Percentiles rank a stretch among this genome's conserved stretches.
phyloP scores from a whole-genome alignment of 2,797 vertebrate genomes.

The Myripristis jacobus region DNA sequence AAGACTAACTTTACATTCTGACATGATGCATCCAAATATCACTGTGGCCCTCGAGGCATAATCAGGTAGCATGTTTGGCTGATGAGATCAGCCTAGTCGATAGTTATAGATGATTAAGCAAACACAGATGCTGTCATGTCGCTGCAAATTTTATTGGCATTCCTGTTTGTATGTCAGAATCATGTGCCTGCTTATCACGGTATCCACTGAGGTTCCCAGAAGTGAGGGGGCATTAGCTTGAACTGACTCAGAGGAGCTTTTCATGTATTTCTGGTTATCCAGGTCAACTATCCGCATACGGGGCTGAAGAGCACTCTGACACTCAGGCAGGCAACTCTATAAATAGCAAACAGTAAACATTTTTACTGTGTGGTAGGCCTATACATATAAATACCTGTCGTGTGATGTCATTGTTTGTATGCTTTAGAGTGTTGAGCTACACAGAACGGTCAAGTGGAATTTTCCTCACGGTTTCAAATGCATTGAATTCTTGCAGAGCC shows the following conservation, averaged over 20 bases:
- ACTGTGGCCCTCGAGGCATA: neutral
- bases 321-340: conserved; percentile 47
- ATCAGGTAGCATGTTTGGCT: conserved; percentile 28
- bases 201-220: conserved; percentile 60
- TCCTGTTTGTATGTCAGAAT: conserved; percentile 49
- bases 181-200: conserved; percentile 45
- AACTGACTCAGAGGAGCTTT: conserved; percentile 61
- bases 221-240: conserved; percentile 53
- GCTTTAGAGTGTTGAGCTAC: conserved; percentile 22
- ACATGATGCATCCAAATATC: neutral
- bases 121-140: conserved; percentile 72
- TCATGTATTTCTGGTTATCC: conserved; percentile 63
- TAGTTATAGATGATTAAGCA: conserved; percentile 45
- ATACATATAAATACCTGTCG: conserved; percentile 58
- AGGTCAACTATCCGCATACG: conserved; percentile 63
- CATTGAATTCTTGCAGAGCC: neutral
- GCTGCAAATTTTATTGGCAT: conserved; percentile 53
- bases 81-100: conserved; percentile 42
- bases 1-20: neutral
- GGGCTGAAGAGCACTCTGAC: conserved; percentile 36
- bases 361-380: conserved; percentile 60
- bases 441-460: neutral
- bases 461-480: neutral
- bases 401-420: conserved; percentile 61
- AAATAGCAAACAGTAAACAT: conserved; percentile 69